A percentile compares a stretch with the other conserved stretches of the same genome.
Evolutionary conservation across 2,113 vertebrate genomes (phyloP).

Genomic region (Centropus unirufus): DNA sequence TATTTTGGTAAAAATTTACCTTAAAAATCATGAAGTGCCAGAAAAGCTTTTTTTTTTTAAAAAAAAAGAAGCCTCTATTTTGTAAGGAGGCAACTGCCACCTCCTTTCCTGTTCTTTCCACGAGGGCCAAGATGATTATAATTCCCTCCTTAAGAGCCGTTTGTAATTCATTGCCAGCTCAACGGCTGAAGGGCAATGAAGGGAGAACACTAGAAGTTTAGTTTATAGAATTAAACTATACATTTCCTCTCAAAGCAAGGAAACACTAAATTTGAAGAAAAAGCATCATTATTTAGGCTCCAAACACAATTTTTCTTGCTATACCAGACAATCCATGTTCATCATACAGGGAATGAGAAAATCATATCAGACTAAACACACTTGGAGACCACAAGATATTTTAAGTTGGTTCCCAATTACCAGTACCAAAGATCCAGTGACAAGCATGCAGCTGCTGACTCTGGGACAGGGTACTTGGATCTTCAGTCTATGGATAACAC

Average conservation of each 20-base stretch:
- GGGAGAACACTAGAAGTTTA: neutral
- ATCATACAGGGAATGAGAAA: neutral
- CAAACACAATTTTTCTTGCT: neutral
- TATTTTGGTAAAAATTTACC: neutral
- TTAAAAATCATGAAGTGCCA: neutral
- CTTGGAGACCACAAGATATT: neutral
- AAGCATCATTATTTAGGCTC: neutral
- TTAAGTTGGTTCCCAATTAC: neutral
- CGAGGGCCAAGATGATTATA: neutral
- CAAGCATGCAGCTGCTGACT: neutral
- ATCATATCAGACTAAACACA: neutral
- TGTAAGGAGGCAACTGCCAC: neutral
- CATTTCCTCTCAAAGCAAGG: neutral
- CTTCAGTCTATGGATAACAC: neutral
- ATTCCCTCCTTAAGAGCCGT: neutral
- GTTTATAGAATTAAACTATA: neutral
- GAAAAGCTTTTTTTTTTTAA: neutral
- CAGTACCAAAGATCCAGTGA: neutral
- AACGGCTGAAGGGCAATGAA: neutral
- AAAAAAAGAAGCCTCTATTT: neutral
- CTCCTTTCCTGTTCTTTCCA: neutral
- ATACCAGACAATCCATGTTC: neutral
- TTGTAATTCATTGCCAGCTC: neutral
- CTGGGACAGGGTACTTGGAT: neutral
- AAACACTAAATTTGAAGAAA: neutral